Conservation (phyloP, 2,797 vertebrate species). For the Anguilla obscura region DNA sequence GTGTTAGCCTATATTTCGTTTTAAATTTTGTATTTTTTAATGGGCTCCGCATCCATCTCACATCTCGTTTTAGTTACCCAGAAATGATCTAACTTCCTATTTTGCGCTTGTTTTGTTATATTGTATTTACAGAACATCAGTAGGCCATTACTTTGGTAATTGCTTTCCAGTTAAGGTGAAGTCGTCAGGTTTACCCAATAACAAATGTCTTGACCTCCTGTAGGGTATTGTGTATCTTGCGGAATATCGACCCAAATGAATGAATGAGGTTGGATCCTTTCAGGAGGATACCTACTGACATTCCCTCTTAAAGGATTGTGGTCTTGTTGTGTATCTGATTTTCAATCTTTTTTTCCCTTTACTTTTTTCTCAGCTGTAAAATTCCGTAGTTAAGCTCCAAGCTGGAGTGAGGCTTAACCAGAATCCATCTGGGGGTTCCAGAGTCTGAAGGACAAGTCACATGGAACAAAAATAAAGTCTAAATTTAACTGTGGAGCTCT, state of each 20-base stretch:
- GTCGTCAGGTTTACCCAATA: not conserved
- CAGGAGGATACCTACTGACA: not conserved
- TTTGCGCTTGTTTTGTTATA: not conserved
- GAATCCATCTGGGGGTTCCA: slow-evolving; percentile 3
- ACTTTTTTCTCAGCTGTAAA: not conserved
- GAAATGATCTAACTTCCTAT: not conserved
- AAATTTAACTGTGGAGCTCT: slow-evolving; percentile 22
- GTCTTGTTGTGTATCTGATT: not conserved
- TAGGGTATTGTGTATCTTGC: not conserved
- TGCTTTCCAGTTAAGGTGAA: not conserved
- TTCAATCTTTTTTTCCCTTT: not conserved
- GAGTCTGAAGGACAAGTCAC: slow-evolving; percentile 30
- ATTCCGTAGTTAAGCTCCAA: not conserved
- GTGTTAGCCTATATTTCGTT: no score
- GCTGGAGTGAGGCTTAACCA: slow-evolving; percentile 9
- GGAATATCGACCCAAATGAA: not conserved
- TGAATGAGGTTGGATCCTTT: not conserved
- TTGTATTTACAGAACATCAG: not conserved
- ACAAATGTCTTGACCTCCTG: not conserved
- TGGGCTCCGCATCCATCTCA: no score
- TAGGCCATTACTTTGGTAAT: not conserved
- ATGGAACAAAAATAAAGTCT: slow-evolving; percentile 21
- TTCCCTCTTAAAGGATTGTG: slow-evolving; percentile 19
- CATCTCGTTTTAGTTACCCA: not conserved
- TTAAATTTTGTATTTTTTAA: no score